phyloP scores from a whole-genome alignment of 1,140 invertebrate species.

The Brachystomella parvula region DNA sequence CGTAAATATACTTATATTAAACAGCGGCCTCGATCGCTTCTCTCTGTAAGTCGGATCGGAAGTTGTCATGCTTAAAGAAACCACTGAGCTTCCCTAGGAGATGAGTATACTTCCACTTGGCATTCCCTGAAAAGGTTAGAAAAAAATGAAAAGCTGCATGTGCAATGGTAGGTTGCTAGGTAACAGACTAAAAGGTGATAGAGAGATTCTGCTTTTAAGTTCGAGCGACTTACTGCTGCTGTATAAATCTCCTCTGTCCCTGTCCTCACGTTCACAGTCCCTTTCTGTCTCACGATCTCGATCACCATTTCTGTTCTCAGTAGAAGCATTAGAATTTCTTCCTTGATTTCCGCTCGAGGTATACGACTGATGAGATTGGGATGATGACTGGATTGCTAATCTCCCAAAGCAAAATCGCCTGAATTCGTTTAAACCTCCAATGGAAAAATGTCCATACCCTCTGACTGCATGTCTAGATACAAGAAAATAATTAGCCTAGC shows the following conservation, averaged over 20 bases:
- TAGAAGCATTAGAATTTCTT: background rate
- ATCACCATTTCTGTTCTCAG: constrained; percentile 13
- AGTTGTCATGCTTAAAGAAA: constrained; percentile 42
- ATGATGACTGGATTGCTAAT: constrained; percentile 1
- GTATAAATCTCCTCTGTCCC: background rate
- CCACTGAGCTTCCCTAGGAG: constrained; percentile 25
- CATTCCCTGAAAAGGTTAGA: too few species aligned
- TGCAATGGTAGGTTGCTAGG: too few species aligned
- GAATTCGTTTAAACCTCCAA: constrained; percentile 27
- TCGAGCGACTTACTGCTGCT: constrained; percentile 9
- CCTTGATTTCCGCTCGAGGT: background rate
- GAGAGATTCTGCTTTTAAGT: too few species aligned
- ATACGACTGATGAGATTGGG: background rate
- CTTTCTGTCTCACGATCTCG: constrained; percentile 36
- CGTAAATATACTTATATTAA: constrained; percentile 42
- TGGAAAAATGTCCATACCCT: constrained; percentile 38
- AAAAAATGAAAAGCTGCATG: too few species aligned
- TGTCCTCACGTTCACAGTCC: constrained; percentile 8
- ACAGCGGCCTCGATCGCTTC: constrained; percentile 45
- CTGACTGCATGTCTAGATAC: constrained; percentile 28
- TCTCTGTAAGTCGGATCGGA: constrained; percentile 46
- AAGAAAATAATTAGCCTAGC: background rate
- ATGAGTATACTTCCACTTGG: constrained; percentile 30
- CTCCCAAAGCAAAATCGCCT: constrained; percentile 7
- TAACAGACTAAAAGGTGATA: too few species aligned